Conservation (phyloP, 2,797 vertebrate species). For the Labroides dimidiatus region DNA sequence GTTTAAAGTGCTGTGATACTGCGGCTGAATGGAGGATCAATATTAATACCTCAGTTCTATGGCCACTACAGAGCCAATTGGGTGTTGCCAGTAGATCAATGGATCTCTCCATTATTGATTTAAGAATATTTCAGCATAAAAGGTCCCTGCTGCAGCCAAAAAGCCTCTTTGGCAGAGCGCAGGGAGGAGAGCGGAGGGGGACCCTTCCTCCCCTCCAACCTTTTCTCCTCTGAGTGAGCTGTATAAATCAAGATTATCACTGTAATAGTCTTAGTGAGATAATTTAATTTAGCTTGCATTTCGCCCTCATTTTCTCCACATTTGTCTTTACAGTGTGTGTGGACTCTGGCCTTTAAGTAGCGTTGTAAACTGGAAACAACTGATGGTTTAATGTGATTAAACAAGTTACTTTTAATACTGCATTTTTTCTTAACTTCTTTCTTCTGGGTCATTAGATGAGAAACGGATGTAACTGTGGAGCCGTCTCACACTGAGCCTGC, state of each 20-base stretch:
- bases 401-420: neutral
- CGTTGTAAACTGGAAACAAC: constrained; percentile 10
- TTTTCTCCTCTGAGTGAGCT: constrained; percentile 44
- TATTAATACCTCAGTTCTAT: constrained; percentile 71
- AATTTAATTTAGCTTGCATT: constrained; percentile 64
- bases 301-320: constrained; percentile 59
- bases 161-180: constrained; percentile 62
- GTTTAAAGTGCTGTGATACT: constrained; percentile 60
- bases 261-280: constrained; percentile 62
- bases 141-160: constrained; percentile 66
- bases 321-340: constrained; percentile 43
- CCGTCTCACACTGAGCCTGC: constrained; percentile 13
- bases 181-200: constrained; percentile 24
- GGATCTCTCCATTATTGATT: constrained; percentile 74
- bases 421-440: neutral
- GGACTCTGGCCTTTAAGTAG: constrained; percentile 32
- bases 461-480: neutral
- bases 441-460: neutral
- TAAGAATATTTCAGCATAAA: constrained; percentile 73
- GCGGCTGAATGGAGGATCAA: constrained; percentile 63
- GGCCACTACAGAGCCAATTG: constrained; percentile 64
- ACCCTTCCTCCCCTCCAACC: constrained; percentile 37
- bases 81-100: constrained; percentile 71
- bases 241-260: constrained; percentile 64
- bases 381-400: constrained; percentile 19